phyloP scores from a whole-genome alignment of 1,140 invertebrate species.

The Lucilia sericata region DNA sequence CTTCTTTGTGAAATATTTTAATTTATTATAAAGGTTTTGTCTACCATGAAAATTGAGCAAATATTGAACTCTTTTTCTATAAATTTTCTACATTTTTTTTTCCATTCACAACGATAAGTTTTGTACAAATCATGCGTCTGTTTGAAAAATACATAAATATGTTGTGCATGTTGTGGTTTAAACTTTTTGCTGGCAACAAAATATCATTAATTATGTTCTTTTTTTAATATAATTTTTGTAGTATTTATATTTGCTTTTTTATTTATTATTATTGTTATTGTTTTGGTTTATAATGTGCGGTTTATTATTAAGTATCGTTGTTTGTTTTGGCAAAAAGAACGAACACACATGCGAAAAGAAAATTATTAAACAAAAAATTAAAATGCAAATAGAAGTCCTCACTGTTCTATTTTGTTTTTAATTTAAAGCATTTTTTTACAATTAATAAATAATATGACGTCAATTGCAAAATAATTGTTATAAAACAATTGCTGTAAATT shows the following conservation, averaged over 20 bases:
- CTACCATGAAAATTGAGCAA: not conserved
- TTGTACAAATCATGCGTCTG: not conserved
- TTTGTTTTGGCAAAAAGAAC: not conserved
- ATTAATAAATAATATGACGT: constrained; percentile 10
- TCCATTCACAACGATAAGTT: not conserved
- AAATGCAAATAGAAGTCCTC: not conserved
- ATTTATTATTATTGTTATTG: not conserved
- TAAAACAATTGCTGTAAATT: not conserved
- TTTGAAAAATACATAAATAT: not conserved
- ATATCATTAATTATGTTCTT: not conserved
- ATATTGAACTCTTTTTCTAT: not conserved
- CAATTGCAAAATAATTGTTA: not conserved
- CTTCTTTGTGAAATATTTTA: not conserved
- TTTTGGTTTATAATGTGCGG: constrained; percentile 4
- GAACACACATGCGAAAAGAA: not conserved
- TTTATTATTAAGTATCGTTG: constrained; percentile 19
- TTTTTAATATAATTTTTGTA: not conserved
- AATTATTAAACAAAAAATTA: too few species aligned
- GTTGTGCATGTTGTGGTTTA: not conserved
- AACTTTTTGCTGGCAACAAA: not conserved
- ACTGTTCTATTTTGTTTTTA: not conserved
- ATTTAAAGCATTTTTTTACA: not conserved
- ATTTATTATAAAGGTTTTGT: not conserved
- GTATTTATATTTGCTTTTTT: not conserved
- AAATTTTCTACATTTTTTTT: not conserved